Evolutionary conservation across 2,797 vertebrate species (phyloP), one percentile per base, ranked within the genome.

Genomic region (Australoheros facetus): DNA sequence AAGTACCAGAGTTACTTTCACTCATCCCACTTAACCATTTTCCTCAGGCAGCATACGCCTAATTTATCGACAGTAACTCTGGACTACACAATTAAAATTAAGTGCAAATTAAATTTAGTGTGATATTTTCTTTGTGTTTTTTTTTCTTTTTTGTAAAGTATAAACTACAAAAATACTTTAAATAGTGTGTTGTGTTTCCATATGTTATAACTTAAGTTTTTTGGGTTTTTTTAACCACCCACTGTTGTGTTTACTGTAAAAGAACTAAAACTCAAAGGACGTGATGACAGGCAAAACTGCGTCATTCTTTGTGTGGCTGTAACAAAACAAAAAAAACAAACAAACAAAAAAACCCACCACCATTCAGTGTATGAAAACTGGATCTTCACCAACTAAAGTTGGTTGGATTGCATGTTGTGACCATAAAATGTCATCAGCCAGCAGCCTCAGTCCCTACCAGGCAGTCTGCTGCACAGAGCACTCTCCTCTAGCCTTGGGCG

Each of bases 401-500:
- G 91, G 88, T 91, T 75, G 91, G 91, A 94, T 95, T 95, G 93
- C 95, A 94, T 92, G 90, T 91, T 94, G 89, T 94, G 93, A 95
- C 95, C 93, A 95, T 90, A 93, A 95, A 95, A 95, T 96, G 94
- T 95, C 94, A 95, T 96, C 94, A 96, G 93, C 94, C 89, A 90
- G 91, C 92, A 95, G 93, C 93, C 89, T 85, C 81, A 84, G 92
- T 89, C 90, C 84, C 88, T 91, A 92, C 92, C 93, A 94, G 92
- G 90, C 91, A 89, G 93, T 89, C 90, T 94, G 89, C 89, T 89
- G 88, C 91, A 93, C 91, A 90, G 90, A 93, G 90, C 91, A 87
- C 90, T 94, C 92, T 92, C 78, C 87, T 91, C 81, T 78, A n/a
- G 90, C 94, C 93, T 45, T 37, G 69, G 91, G 92, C 89, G 13